A percentile compares a stretch with the other conserved stretches of the same genome.
Conservation (phyloP, 2,797 vertebrate species). For the Peromyscus melanophrys region DNA sequence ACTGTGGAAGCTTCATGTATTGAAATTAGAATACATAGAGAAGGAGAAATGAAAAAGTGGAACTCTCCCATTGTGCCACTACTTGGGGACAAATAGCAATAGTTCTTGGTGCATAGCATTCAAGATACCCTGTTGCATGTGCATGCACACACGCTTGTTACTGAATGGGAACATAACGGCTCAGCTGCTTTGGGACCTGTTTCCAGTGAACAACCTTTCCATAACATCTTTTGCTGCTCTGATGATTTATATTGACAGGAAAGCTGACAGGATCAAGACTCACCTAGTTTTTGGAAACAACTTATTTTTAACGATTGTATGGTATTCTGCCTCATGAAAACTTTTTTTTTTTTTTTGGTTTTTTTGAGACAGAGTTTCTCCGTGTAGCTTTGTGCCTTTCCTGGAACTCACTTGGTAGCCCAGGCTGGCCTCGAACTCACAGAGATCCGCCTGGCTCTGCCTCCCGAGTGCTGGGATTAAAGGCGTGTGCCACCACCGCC, state of each 20-base stretch:
- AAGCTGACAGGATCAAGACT: background rate
- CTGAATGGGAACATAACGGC: background rate
- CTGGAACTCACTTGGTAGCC: too few relatives aligned
- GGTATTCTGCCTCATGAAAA: background rate
- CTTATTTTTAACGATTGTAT: constrained; percentile 12
- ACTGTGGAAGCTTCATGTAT: background rate
- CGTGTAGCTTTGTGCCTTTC: too few relatives aligned
- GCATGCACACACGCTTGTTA: background rate
- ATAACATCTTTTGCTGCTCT: background rate
- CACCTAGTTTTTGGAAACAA: background rate
- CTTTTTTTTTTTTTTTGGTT: background rate
- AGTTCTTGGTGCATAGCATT: background rate
- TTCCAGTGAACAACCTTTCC: background rate
- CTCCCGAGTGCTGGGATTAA: too few relatives aligned
- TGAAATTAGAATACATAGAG: constrained; percentile 12
- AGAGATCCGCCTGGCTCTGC: too few relatives aligned
- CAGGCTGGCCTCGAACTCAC: too few relatives aligned
- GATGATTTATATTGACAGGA: background rate
- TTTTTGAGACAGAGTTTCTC: too few relatives aligned
- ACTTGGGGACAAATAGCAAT: background rate
- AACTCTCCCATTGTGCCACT: background rate
- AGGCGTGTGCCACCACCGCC: too few relatives aligned
- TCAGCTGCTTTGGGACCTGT: background rate
- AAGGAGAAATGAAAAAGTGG: background rate
- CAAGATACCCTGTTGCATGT: background rate